A percentile compares a stretch with the other conserved stretches of the same genome.
These are phyloP conservation scores for Pagrus major DNA, from an alignment of 2,113 vertebrate species.

Conservation along the genomic window DNA sequence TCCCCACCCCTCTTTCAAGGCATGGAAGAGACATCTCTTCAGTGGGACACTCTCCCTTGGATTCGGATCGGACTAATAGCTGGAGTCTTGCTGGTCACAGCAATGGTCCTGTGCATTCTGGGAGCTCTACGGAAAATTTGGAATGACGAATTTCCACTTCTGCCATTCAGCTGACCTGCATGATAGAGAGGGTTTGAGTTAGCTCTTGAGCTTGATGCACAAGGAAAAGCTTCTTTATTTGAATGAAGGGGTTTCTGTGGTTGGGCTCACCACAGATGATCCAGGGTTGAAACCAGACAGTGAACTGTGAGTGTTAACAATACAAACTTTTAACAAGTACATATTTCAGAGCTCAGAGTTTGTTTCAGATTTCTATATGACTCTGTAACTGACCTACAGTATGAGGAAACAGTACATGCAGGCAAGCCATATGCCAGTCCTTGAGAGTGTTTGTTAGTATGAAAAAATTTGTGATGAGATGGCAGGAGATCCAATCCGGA, in stretches of 20 bases:
- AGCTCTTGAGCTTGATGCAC: too few species aligned
- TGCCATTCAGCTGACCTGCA: neutral
- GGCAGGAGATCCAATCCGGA: neutral
- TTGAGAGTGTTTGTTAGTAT: neutral
- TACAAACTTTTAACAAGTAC: neutral
- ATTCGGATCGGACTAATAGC: slow-evolving; percentile 57
- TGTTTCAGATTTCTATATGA: neutral
- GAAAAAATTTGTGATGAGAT: neutral
- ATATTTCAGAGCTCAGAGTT: neutral
- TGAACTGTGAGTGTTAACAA: neutral
- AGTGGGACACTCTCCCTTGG: slow-evolving; percentile 48
- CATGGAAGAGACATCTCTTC: neutral
- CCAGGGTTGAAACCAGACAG: neutral
- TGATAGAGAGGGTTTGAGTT: neutral
- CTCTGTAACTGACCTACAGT: neutral
- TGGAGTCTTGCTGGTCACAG: slow-evolving; percentile 60
- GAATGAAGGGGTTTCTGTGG: neutral
- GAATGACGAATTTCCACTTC: neutral
- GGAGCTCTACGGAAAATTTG: slow-evolving; percentile 34
- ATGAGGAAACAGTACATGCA: neutral
- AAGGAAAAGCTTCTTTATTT: neutral
- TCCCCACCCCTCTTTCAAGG: neutral
- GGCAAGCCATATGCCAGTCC: neutral
- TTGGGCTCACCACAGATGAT: neutral
- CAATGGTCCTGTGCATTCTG: slow-evolving; percentile 40